Evolutionary conservation across 2,888 invertebrate genomes (phyloP), one percentile per base, ranked within the genome.

Genomic region (Athalia rosae): DNA sequence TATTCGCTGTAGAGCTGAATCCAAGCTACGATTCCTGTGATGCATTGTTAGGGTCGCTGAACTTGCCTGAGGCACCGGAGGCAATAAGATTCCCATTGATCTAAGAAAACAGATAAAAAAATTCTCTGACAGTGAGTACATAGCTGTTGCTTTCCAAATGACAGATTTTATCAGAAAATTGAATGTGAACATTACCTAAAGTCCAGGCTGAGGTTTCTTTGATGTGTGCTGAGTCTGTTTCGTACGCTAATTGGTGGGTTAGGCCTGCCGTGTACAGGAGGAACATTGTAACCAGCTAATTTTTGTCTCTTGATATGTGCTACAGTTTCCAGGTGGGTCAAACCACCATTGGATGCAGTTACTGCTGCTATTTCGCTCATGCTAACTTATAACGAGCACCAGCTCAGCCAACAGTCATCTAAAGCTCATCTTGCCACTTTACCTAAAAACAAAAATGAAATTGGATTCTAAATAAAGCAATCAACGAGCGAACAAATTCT

Each of bases 131-230:
- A 28, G 28, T 28, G 28, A 28, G 28, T 28, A 28, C 28, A 28
- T 28, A 28, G 28, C 28, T 28, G 28, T 28, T 28, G 28, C n/a
- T 4, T 69, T 9, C 4, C 45, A 11, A 76, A 11, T 4, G 56
- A 43, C 45, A 53, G 50, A 45, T 7, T 6, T 7, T 7, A n/a
- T 53, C n/a, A n/a, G 1, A 53, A 53, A 53, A 4, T 6, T 9
- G 4, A 53, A 53, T n/a, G 48, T 13, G 48, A 9, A 69, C 79
- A 82, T 83, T 91, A 96, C 96, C 96, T 95, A 91, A 97, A 96
- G 91, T 97, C 97, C 90, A 97, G 92, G 89, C 96, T 97, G 87
- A 96, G 93, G 91, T 97, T 97, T 89, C 97, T 93, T 91, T 97
- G 97, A 91, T 97, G 97, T 83, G 92, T 93, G 84, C 92, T 92